Evolutionary conservation across 2,888 invertebrate genomes (phyloP).

Genomic region (Cryptophagus acutangulus): DNA sequence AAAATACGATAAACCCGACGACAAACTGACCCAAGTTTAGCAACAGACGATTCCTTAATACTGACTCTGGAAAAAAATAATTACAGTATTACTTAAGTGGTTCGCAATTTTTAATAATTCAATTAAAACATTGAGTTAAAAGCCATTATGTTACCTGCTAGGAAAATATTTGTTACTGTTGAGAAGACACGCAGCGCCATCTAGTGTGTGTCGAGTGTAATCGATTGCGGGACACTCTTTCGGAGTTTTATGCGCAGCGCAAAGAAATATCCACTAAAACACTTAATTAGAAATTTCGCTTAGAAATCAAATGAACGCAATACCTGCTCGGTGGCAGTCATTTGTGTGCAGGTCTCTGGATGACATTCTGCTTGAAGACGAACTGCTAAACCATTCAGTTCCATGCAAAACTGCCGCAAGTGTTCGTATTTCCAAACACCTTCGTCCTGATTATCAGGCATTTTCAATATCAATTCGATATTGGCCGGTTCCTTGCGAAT

Average conservation of each 20-base stretch:
- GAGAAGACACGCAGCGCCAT: constrained; percentile 96
- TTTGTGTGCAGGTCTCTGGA: constrained; percentile 95
- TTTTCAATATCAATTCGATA: constrained; percentile 89
- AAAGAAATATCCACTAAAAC: constrained; percentile 99
- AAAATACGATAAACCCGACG: constrained; percentile 98
- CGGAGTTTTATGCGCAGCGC: constrained; percentile 99
- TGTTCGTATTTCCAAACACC: constrained; percentile 99
- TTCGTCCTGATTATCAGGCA: constrained; percentile 96
- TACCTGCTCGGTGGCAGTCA: constrained; percentile 99
- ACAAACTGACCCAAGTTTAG: constrained; percentile 97
- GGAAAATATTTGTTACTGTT: constrained; percentile 99
- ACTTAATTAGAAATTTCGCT: too few relatives aligned
- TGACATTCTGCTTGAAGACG: constrained; percentile 93
- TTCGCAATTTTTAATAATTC: too few relatives aligned
- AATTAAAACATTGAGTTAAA: too few relatives aligned
- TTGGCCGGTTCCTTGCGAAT: constrained; percentile 90
- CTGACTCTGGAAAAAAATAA: constrained; percentile 84
- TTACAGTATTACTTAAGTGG: constrained; percentile 3
- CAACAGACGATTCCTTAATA: constrained; percentile 98
- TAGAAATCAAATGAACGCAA: too few relatives aligned
- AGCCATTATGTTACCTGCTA: too few relatives aligned
- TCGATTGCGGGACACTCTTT: constrained; percentile 99
- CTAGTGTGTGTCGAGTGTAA: constrained; percentile 96
- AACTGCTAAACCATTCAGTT: constrained; percentile 96
- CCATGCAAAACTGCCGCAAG: constrained; percentile 98